Conservation (phyloP, 2,888 invertebrate species). For the Nomada hirtipes region DNA sequence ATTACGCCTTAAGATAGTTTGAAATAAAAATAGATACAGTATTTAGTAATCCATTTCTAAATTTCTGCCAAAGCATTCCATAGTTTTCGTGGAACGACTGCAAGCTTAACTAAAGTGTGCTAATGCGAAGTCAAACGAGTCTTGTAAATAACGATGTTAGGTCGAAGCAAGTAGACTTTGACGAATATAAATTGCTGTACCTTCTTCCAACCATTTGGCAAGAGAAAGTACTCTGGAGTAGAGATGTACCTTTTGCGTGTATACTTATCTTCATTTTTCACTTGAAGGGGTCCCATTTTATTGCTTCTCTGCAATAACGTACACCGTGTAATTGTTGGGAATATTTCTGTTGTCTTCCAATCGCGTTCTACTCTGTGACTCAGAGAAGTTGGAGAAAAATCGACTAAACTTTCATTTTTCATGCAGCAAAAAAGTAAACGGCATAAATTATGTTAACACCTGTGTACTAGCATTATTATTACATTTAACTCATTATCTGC, state of each 20-base stretch:
- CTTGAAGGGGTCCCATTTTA: neutral
- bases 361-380: no score
- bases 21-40: no score
- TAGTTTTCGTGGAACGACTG: neutral
- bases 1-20: no score
- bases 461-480: neutral
- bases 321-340: neutral
- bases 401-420: neutral
- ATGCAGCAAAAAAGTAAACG: neutral
- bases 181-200: constrained; percentile 7
- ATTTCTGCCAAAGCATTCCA: no score
- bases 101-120: neutral
- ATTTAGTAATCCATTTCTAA: no score
- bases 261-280: constrained; percentile 17
- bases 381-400: neutral
- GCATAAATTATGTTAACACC: neutral
- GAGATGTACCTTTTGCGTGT: neutral
- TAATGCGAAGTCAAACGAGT: neutral
- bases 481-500: neutral
- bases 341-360: neutral
- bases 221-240: constrained; percentile 16
- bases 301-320: neutral
- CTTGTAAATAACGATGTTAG: neutral
- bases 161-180: constrained; percentile 22
- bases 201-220: constrained; percentile 13